phyloP scores from a whole-genome alignment of 1,140 invertebrate genomes.

The Drosophila willistoni region DNA sequence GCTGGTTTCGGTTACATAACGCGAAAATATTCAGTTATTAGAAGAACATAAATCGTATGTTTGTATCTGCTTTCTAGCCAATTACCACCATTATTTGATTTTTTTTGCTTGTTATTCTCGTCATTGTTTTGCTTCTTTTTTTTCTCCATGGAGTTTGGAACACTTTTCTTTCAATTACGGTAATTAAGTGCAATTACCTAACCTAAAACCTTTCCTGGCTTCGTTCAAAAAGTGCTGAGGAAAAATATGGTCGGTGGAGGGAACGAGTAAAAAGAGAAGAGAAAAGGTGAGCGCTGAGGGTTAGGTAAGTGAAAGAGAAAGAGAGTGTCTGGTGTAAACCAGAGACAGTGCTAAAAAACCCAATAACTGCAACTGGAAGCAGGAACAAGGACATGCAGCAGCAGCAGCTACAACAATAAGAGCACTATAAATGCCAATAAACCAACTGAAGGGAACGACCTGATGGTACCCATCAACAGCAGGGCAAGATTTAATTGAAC shows the following conservation, averaged over 20 bases:
- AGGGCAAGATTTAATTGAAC: not conserved
- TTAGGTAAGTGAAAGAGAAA: too few relatives aligned
- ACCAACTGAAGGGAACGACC: not conserved
- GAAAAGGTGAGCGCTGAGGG: not conserved
- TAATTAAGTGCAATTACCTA: conserved; percentile 29
- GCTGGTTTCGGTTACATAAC: not conserved
- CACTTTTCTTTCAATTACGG: conserved; percentile 25
- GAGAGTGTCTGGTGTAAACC: not conserved
- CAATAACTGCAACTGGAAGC: conserved; percentile 18
- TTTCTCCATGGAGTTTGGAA: not conserved
- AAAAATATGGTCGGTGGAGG: not conserved
- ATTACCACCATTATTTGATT: conserved; percentile 12
- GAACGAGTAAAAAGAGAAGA: not conserved
- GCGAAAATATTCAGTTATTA: not conserved
- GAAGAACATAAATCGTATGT: conserved; percentile 3
- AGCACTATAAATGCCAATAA: not conserved
- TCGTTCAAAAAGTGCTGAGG: conserved; percentile 1
- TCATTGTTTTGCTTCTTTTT: not conserved
- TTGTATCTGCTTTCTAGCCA: not conserved
- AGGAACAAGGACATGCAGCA: conserved; percentile 2
- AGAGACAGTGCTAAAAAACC: not conserved
- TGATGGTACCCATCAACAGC: not conserved
- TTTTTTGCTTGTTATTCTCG: conserved; percentile 8
- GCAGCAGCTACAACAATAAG: not conserved
- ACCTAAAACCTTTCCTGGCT: conserved; percentile 20